phyloP scores from a whole-genome alignment of 2,797 vertebrate genomes.

The Pseudomugil tenellus region DNA sequence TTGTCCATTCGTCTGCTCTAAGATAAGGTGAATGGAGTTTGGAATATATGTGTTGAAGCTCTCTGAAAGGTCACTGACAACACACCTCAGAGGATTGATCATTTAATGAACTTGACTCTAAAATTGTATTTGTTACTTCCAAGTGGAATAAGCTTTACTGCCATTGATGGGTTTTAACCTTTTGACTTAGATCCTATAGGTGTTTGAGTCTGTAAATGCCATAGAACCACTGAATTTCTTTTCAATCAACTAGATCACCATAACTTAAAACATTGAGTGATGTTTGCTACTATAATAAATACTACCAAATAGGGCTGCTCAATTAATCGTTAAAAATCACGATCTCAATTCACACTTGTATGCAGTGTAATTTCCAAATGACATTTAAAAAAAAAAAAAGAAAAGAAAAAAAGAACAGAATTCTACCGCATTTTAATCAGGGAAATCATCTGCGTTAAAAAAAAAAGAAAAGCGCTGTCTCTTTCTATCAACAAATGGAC shows the following conservation, averaged over 20 bases:
- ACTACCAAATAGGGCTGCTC: too few relatives aligned
- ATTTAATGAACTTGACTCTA: conserved; percentile 57
- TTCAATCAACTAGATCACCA: conserved; percentile 23
- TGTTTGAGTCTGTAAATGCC: conserved; percentile 37
- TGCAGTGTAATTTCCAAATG: too few relatives aligned
- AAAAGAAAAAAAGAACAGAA: too few relatives aligned
- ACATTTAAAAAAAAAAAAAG: too few relatives aligned
- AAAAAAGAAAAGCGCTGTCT: too few relatives aligned
- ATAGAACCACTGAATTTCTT: conserved; percentile 27
- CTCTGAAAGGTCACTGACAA: conserved; percentile 65
- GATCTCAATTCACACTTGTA: too few relatives aligned
- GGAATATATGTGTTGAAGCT: conserved; percentile 40
- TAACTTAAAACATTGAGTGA: conserved; percentile 1
- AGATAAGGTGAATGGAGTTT: conserved; percentile 47
- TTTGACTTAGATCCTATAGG: conserved; percentile 29
- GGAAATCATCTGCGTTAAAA: too few relatives aligned
- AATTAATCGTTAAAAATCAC: too few relatives aligned
- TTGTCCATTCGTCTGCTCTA: conserved; percentile 46
- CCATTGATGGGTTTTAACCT: conserved; percentile 49
- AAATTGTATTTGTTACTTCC: conserved; percentile 52
- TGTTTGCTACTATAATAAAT: not conserved
- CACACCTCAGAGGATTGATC: conserved; percentile 51
- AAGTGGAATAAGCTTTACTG: conserved; percentile 39
- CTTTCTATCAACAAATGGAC: too few relatives aligned
- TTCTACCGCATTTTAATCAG: too few relatives aligned